A percentile compares a stretch with the other conserved stretches of the same genome.
Conservation (phyloP, 23 tunicate species). For the Phallusia fumigata region DNA sequence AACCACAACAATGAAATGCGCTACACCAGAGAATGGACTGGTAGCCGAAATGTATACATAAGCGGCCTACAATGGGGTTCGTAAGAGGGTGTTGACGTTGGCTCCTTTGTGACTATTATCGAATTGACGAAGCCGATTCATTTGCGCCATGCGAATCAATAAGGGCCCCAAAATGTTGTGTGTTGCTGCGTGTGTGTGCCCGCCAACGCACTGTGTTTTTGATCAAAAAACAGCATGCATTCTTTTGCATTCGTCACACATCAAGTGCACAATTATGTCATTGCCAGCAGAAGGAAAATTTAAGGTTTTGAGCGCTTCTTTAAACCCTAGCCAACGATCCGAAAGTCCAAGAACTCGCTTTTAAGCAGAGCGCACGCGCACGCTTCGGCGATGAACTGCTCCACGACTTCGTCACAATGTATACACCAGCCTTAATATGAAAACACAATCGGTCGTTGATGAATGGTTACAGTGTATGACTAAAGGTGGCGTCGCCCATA, state of each 20-base stretch:
- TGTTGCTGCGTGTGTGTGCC: neutral
- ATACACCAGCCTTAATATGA: constrained; percentile 18
- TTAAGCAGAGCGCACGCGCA: constrained; percentile 8
- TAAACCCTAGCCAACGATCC: no score
- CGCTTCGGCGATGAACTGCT: neutral
- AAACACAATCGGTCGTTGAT: neutral
- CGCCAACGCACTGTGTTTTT: no score
- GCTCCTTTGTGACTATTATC: constrained; percentile 7
- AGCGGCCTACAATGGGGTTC: neutral
- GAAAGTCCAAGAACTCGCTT: no score
- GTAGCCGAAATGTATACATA: constrained; percentile 6
- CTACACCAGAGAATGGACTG: neutral
- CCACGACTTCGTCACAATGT: constrained; percentile 29
- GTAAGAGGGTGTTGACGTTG: neutral
- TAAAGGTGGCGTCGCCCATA: neutral
- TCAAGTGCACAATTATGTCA: no score
- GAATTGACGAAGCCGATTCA: neutral
- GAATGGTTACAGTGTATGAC: constrained; percentile 13
- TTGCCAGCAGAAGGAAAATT: no score
- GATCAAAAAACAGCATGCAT: no score
- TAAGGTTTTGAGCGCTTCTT: no score
- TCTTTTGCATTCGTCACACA: no score
- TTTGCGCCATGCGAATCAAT: constrained; percentile 4
- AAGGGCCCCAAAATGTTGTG: neutral
- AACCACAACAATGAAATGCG: neutral